These are phyloP conservation scores for Maconellicoccus hirsutus DNA, from an alignment of 1,140 invertebrate species.

Conservation along the genomic window DNA sequence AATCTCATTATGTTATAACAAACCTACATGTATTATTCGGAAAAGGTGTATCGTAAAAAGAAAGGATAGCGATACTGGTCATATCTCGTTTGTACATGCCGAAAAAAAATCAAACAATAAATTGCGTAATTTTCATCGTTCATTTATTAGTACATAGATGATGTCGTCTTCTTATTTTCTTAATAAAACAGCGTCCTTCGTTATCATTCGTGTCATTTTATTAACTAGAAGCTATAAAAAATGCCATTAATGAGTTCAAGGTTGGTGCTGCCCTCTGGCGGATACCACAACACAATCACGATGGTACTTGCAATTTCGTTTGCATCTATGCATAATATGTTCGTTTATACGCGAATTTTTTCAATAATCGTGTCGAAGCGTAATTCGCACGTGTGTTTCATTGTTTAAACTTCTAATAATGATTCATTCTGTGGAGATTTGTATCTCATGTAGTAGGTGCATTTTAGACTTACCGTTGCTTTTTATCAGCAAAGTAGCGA, in stretches of 20 bases:
- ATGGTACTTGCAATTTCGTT: background rate
- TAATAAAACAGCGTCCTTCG: background rate
- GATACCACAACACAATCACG: background rate
- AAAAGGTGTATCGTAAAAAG: too few species aligned
- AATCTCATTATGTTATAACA: too few species aligned
- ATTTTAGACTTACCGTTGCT: too few species aligned
- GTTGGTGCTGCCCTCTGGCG: background rate
- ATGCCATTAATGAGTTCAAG: slow-evolving; percentile 8
- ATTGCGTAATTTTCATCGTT: background rate
- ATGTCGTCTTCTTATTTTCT: background rate
- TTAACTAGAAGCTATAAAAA: slow-evolving; percentile 9
- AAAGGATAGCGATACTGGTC: too few species aligned
- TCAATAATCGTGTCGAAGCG: too few species aligned
- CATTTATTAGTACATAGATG: background rate
- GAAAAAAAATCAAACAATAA: background rate
- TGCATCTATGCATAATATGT: background rate
- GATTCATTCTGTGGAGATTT: too few species aligned
- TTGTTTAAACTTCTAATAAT: too few species aligned
- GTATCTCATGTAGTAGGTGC: too few species aligned
- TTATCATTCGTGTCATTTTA: slow-evolving; percentile 1
- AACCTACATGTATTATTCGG: too few species aligned
- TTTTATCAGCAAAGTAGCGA: too few species aligned
- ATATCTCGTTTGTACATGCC: background rate
- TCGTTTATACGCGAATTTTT: too few species aligned
- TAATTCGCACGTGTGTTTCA: too few species aligned